These are phyloP conservation scores for Brevipalpus yothersi DNA, from an alignment of 1,140 invertebrate species.

Conservation along the genomic window DNA sequence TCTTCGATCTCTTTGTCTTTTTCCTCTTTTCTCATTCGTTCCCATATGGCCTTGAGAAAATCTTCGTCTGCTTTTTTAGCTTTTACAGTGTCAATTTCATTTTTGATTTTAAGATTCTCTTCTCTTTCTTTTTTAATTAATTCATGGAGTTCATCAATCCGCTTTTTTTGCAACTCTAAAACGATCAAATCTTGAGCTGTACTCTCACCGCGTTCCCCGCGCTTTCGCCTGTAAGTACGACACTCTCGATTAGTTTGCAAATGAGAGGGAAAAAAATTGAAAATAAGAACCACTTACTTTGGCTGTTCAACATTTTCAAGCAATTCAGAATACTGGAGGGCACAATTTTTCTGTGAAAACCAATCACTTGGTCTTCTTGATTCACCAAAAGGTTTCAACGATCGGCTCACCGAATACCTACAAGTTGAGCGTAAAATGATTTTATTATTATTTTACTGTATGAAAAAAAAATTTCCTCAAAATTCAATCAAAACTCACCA, in stretches of 20 bases:
- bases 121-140: slow-evolving; percentile 38
- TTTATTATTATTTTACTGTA: slow-evolving; percentile 5
- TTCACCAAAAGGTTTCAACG: slow-evolving; percentile 37
- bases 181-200: slow-evolving; percentile 56
- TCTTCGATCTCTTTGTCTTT: slow-evolving; percentile 37
- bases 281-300: slow-evolving; percentile 26
- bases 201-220: slow-evolving; percentile 38
- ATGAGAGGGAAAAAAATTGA: not conserved
- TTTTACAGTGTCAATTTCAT: slow-evolving; percentile 29
- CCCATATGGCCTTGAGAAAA: slow-evolving; percentile 38
- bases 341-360: slow-evolving; percentile 77
- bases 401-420: slow-evolving; percentile 58
- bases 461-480: not conserved
- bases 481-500: slow-evolving; percentile 28
- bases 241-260: not conserved
- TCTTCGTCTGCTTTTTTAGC: slow-evolving; percentile 31
- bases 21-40: slow-evolving; percentile 38
- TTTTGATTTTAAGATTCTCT: slow-evolving; percentile 31
- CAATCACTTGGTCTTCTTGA: slow-evolving; percentile 51
- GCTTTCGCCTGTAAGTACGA: slow-evolving; percentile 31
- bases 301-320: slow-evolving; percentile 60
- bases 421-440: slow-evolving; percentile 8
- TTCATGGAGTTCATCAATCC: slow-evolving; percentile 45
- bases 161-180: slow-evolving; percentile 43
- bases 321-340: slow-evolving; percentile 56